phyloP scores from a whole-genome alignment of 2,888 invertebrate species.

The Bellardia bayeri region DNA sequence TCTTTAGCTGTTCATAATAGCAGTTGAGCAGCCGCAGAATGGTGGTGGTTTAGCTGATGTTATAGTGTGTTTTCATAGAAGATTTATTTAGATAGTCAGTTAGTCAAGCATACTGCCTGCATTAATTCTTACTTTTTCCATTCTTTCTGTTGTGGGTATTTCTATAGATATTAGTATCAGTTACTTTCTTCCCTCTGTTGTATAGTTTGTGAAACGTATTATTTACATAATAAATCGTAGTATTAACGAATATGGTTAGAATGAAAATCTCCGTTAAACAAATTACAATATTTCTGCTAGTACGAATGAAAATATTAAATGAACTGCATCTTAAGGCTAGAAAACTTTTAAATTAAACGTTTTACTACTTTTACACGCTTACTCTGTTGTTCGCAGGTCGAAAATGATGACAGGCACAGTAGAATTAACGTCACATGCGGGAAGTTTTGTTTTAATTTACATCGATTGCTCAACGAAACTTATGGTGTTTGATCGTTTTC shows the following conservation, averaged over 20 bases:
- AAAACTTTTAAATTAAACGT: slow-evolving; percentile 48
- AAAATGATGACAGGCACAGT: slow-evolving; percentile 14
- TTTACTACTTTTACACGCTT: slow-evolving; percentile 50
- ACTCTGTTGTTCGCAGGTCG: not conserved
- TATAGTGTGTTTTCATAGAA: slow-evolving; percentile 27
- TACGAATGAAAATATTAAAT: slow-evolving; percentile 4
- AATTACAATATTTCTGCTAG: slow-evolving; percentile 74
- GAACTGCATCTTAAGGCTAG: slow-evolving; percentile 51
- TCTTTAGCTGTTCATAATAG: not conserved
- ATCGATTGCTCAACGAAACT: too few species aligned
- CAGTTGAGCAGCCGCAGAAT: not conserved
- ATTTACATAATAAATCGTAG: slow-evolving; percentile 72
- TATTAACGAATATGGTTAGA: slow-evolving; percentile 17
- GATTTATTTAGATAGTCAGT: slow-evolving; percentile 51
- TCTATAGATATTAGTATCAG: not conserved
- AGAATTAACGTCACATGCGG: not conserved
- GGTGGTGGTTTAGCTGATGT: not conserved
- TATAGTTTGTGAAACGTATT: slow-evolving; percentile 64
- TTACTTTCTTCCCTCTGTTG: slow-evolving; percentile 32
- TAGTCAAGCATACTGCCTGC: slow-evolving; percentile 45
- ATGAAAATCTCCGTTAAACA: slow-evolving; percentile 71
- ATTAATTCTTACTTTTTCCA: not conserved
- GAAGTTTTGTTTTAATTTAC: too few species aligned
- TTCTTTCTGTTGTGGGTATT: not conserved
- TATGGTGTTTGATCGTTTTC: too few species aligned